phyloP scores from a whole-genome alignment of 1,140 invertebrate species.

The Brachionus manjavacas region DNA sequence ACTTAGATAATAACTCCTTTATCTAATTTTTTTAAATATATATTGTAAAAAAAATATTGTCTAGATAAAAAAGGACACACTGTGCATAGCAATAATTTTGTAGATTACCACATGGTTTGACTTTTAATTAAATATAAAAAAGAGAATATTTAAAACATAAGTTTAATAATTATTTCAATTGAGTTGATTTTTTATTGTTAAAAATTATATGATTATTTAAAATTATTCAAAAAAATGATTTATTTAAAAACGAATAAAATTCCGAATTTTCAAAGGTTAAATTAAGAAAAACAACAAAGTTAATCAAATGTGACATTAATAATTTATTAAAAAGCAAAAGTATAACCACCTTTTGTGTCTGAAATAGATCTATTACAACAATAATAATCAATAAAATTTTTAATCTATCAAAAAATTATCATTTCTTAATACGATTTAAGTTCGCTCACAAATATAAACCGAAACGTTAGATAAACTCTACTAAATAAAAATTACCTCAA shows the following conservation, averaged over 20 bases:
- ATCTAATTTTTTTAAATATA: too few relatives aligned
- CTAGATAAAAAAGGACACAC: too few relatives aligned
- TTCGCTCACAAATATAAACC: neutral
- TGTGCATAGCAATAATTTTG: too few relatives aligned
- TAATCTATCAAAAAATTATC: neutral
- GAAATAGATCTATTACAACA: neutral
- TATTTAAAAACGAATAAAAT: constrained; percentile 12
- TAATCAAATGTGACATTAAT: neutral
- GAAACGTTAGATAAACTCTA: neutral
- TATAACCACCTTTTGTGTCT: neutral
- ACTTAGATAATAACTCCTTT: too few relatives aligned
- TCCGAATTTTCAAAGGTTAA: neutral
- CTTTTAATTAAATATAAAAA: too few relatives aligned
- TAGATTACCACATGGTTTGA: too few relatives aligned
- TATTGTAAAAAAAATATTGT: too few relatives aligned
- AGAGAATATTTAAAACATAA: too few relatives aligned
- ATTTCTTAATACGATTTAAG: neutral
- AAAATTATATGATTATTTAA: neutral
- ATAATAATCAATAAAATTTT: neutral
- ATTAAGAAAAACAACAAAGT: neutral
- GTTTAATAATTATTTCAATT: too few relatives aligned
- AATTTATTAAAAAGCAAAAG: neutral
- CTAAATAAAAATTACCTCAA: neutral
- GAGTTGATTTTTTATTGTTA: neutral
- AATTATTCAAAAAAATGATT: neutral